Evolutionary conservation across 2,888 invertebrate genomes (phyloP).

Genomic region (Xiphydria camelus): DNA sequence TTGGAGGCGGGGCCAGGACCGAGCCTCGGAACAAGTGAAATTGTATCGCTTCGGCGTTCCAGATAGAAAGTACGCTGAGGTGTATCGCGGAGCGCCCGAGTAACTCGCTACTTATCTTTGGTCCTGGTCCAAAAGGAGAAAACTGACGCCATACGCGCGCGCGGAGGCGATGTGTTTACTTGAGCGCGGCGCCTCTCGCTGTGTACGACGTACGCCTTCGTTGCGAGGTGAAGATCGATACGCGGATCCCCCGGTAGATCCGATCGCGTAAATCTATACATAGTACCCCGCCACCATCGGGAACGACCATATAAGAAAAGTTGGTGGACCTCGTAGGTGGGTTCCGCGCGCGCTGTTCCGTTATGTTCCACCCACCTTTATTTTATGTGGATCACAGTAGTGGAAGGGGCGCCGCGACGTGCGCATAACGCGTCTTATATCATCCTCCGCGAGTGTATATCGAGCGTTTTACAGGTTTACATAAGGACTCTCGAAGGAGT

Average conservation of each 20-base stretch:
- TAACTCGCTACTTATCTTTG: conserved; percentile 12
- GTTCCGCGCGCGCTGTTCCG: conserved; percentile 26
- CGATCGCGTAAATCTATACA: background rate
- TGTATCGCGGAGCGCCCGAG: conserved; percentile 12
- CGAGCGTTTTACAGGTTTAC: conserved; percentile 27
- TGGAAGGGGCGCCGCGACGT: conserved; percentile 9
- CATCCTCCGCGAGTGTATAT: conserved; percentile 13
- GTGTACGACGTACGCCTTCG: background rate
- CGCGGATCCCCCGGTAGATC: background rate
- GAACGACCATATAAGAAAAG: conserved; percentile 30
- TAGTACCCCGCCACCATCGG: conserved; percentile 13
- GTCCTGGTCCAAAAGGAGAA: conserved; percentile 5
- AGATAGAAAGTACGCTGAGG: conserved; percentile 44
- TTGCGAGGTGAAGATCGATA: conserved; percentile 6
- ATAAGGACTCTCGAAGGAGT: conserved; percentile 16
- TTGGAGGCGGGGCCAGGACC: conserved; percentile 22
- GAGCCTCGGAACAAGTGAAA: conserved; percentile 47
- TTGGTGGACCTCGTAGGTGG: conserved; percentile 28
- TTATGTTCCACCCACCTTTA: conserved; percentile 39
- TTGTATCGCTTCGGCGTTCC: conserved; percentile 42
- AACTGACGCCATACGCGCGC: background rate
- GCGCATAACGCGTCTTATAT: conserved; percentile 16
- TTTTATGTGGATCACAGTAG: conserved; percentile 33
- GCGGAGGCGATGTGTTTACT: too few relatives aligned
- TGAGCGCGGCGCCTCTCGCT: too few relatives aligned